A percentile compares a stretch with the other conserved stretches of the same genome.
These are phyloP conservation scores for Odontocerum albicorne DNA, from an alignment of 2,888 invertebrate species.

Conservation along the genomic window DNA sequence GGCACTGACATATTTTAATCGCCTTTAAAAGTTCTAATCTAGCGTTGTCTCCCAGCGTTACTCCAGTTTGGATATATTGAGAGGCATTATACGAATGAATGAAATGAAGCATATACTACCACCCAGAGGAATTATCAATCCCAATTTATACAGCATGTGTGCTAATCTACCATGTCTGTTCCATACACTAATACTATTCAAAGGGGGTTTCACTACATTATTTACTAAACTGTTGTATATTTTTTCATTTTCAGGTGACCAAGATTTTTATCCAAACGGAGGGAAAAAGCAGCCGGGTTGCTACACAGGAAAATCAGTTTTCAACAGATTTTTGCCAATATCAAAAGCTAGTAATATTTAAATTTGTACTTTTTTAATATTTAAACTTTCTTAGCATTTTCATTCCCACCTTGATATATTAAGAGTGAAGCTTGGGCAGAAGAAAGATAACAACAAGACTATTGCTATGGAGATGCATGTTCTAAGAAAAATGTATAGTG, in stretches of 20 bases:
- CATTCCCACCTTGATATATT: background rate
- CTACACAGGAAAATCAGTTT: constrained; percentile 43
- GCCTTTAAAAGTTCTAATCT: too few relatives aligned
- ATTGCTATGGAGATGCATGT: too few relatives aligned
- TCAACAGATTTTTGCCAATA: constrained; percentile 44
- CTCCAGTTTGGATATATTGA: too few relatives aligned
- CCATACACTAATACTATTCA: too few relatives aligned
- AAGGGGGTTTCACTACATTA: too few relatives aligned
- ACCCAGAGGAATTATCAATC: background rate
- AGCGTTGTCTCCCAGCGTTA: too few relatives aligned
- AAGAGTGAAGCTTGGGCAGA: too few relatives aligned
- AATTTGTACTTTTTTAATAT: background rate
- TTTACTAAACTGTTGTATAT: constrained; percentile 2
- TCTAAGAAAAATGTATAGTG: too few relatives aligned
- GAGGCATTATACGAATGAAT: too few relatives aligned
- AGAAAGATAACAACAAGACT: too few relatives aligned
- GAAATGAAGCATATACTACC: background rate
- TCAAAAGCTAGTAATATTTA: constrained; percentile 47
- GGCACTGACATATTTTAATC: too few relatives aligned
- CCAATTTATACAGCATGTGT: too few relatives aligned
- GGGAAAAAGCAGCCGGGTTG: constrained; percentile 70
- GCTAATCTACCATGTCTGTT: background rate
- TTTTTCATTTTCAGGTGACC: constrained; percentile 49
- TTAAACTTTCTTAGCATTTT: background rate
- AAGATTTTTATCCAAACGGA: constrained; percentile 72